A percentile compares a stretch with the other conserved stretches of the same genome.
Conservation (phyloP, 2,113 vertebrate species). For the Aldabrachelys gigantea region DNA sequence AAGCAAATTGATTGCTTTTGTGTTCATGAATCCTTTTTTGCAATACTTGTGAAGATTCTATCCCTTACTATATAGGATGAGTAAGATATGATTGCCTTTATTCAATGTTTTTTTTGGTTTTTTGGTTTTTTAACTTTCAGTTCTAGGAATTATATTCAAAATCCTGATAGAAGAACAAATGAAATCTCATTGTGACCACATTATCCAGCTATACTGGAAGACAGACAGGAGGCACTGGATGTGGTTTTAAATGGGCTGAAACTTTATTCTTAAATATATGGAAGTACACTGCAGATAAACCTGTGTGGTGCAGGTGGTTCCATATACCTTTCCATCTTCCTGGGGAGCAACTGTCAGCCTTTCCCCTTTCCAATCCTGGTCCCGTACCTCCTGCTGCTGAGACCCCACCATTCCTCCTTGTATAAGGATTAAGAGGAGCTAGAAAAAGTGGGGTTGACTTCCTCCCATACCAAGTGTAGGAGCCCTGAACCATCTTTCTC, state of each 20-base stretch:
- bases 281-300: not conserved
- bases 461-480: not conserved
- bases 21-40: not conserved
- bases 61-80: not conserved
- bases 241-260: not conserved
- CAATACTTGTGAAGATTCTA: not conserved
- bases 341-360: not conserved
- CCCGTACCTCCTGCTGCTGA: not conserved
- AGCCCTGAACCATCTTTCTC: not conserved
- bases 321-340: not conserved
- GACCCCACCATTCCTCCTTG: too few relatives aligned
- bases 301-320: not conserved
- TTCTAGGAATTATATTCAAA: not conserved
- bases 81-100: not conserved
- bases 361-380: not conserved
- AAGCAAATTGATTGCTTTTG: not conserved
- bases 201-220: not conserved
- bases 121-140: not conserved
- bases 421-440: too few relatives aligned
- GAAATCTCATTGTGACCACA: not conserved
- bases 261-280: not conserved
- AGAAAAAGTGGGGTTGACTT: not conserved
- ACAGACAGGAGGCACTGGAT: not conserved
- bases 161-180: not conserved
- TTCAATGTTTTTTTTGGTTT: not conserved